Base-by-base conservation (phyloP, 2,888 invertebrate genomes). In the Adela reaumurella region DNA sequence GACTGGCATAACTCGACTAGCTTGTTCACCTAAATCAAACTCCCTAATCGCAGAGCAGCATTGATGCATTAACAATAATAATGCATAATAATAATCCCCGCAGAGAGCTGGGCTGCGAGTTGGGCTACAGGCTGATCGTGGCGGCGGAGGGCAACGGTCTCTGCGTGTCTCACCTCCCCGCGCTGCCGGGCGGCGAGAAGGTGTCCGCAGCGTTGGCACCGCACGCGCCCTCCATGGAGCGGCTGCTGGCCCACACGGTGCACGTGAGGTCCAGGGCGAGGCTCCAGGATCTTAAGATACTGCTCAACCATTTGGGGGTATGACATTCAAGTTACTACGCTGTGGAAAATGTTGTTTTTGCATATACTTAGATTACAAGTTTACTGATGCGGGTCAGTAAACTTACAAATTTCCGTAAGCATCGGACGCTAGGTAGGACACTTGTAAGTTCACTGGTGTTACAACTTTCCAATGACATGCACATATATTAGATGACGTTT, bases 201-300 rank as follows among this genome's bases (percentile, higher is more conserved):
- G 78, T 76, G 51, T 65, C 82, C 49, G 87, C 90, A 67, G 92
- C 93, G 14, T 88, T 94, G 43, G 84, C 92, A 57, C 92, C 93
- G 19, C 94, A 95, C 70, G 87, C 92, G 60, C 82, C 97, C n/a
- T 95, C 96, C 4, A 92, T 97, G 87, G 97, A 97, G 76, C 87
- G 94, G 35, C 79, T 97, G 48, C 81, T 97, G 35, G 95, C 97
- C 5, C 95, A 96, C 65, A 97, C 97, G 0, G 95, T 97, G 57
- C 96, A 97, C 63, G 90, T 96, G 49, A 83, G 97, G 56, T 93
- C 95, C 1, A 84, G 92, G 48, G 89, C 91, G 54, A 83, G 96
- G 43, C 79, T 96, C 14, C 84, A 84, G 41, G 94, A 95, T 62
- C 83, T 95, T 28, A 90, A 90, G 65, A 85, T 90, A 54, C 85